phyloP scores from a whole-genome alignment of 2,888 invertebrate species.

The Pogonocherus hispidulus region DNA sequence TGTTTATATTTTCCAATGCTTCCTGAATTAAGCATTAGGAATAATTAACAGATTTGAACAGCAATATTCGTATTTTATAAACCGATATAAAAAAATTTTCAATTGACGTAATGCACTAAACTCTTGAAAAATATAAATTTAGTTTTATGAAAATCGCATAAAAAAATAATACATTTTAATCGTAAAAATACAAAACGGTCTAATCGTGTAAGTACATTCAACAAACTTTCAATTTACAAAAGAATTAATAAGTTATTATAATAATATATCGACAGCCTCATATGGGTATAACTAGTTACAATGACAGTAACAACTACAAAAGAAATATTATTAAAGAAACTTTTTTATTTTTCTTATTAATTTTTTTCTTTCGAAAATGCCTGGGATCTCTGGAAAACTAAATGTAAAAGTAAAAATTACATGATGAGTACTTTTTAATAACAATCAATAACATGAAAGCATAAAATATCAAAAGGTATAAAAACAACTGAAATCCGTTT shows the following conservation, averaged over 20 bases:
- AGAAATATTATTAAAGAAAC: constrained; percentile 58
- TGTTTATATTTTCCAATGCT: no score
- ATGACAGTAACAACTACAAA: constrained; percentile 57
- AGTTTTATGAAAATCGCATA: constrained; percentile 44
- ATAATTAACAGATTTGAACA: neutral
- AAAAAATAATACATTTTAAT: constrained; percentile 44
- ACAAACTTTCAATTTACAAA: constrained; percentile 63
- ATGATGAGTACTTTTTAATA: constrained; percentile 45
- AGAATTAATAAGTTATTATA: constrained; percentile 65
- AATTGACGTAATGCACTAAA: constrained; percentile 24
- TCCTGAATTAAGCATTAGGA: no score
- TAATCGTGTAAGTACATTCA: constrained; percentile 63
- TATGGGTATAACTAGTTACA: constrained; percentile 65
- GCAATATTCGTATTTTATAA: constrained; percentile 45
- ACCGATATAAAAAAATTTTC: constrained; percentile 17
- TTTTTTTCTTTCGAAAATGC: constrained; percentile 49
- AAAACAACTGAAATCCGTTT: constrained; percentile 11
- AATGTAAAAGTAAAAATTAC: constrained; percentile 38
- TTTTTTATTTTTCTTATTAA: constrained; percentile 39
- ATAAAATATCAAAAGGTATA: constrained; percentile 56
- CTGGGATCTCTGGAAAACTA: constrained; percentile 41
- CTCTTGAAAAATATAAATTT: constrained; percentile 39
- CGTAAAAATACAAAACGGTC: constrained; percentile 50
- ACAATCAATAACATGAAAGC: constrained; percentile 57
- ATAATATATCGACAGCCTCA: constrained; percentile 67